A percentile compares a stretch with the other conserved stretches of the same genome.
Evolutionary conservation across 2,113 vertebrate genomes (phyloP).

Genomic region (Romanogobio albipinnatus): DNA sequence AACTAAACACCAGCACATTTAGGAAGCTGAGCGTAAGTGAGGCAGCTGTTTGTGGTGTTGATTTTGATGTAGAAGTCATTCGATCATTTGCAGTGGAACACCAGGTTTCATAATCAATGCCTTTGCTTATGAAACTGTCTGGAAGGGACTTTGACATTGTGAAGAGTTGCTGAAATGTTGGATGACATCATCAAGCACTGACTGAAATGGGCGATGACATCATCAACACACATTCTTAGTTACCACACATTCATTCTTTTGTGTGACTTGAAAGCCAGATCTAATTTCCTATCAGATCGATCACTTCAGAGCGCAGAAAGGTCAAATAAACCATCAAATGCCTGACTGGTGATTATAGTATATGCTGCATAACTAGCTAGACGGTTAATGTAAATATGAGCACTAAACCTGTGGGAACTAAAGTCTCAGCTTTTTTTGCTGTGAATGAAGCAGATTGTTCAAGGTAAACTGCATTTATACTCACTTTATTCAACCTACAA

Average conservation of each 20-base stretch:
- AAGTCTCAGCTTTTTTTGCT: background rate
- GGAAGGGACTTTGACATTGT: background rate
- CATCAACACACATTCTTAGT: background rate
- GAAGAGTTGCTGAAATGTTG: background rate
- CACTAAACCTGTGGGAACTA: background rate
- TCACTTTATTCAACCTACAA: too few species aligned
- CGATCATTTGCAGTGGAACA: background rate
- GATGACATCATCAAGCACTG: background rate
- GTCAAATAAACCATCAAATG: background rate
- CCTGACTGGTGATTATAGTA: background rate
- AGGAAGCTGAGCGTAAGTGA: slow-evolving; percentile 43
- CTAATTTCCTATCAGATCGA: background rate
- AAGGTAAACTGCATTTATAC: too few species aligned
- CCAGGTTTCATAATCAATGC: background rate
- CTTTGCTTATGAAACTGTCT: background rate
- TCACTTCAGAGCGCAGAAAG: background rate
- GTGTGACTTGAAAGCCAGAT: background rate
- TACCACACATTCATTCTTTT: background rate
- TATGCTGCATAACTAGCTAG: background rate
- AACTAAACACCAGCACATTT: slow-evolving; percentile 65
- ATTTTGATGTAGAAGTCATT: background rate
- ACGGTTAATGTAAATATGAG: background rate
- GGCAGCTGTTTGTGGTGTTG: slow-evolving; percentile 62
- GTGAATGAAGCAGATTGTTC: too few species aligned
- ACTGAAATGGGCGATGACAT: background rate